Percentiles rank a stretch among this genome's conserved stretches.
Evolutionary conservation across 2,797 vertebrate genomes (phyloP).

Genomic region (Anableps anableps): DNA sequence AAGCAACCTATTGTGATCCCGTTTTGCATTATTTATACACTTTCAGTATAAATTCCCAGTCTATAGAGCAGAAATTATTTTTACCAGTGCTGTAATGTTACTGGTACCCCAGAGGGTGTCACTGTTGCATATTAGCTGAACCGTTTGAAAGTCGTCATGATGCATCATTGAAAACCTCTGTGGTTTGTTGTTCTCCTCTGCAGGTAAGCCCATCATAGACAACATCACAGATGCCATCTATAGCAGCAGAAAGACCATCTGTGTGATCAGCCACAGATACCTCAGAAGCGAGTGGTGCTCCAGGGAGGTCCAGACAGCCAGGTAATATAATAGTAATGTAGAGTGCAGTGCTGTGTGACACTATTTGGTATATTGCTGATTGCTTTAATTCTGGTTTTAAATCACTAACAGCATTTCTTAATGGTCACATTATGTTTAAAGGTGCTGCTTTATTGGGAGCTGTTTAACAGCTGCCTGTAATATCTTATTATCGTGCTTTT

Average conservation of each 20-base stretch:
- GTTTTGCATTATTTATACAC: too few species aligned
- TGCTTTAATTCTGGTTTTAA: background rate
- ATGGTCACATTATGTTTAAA: background rate
- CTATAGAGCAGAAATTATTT: background rate
- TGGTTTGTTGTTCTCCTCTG: background rate
- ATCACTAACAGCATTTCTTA: background rate
- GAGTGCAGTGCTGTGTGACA: background rate
- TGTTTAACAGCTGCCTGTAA: background rate
- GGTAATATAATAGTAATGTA: constrained; percentile 37
- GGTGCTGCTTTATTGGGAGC: background rate
- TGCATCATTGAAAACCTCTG: background rate
- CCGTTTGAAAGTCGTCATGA: background rate
- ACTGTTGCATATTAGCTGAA: background rate
- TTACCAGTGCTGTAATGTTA: constrained; percentile 15
- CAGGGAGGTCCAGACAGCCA: constrained; percentile 80
- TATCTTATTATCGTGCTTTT: background rate
- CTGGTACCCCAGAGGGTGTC: constrained; percentile 24
- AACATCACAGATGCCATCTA: constrained; percentile 84
- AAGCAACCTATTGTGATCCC: background rate
- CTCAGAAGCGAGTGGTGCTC: constrained; percentile 84
- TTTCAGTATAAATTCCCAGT: background rate
- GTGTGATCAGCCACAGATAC: constrained; percentile 79
- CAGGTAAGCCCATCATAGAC: constrained; percentile 79
- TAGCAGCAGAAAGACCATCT: constrained; percentile 83
- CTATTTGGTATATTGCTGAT: background rate